Evolutionary conservation across 37 sponge, comb jelly and placozoan genomes (phyloP), one percentile per base, ranked within the genome.

Genomic region (Hexactinellida sp.): DNA sequence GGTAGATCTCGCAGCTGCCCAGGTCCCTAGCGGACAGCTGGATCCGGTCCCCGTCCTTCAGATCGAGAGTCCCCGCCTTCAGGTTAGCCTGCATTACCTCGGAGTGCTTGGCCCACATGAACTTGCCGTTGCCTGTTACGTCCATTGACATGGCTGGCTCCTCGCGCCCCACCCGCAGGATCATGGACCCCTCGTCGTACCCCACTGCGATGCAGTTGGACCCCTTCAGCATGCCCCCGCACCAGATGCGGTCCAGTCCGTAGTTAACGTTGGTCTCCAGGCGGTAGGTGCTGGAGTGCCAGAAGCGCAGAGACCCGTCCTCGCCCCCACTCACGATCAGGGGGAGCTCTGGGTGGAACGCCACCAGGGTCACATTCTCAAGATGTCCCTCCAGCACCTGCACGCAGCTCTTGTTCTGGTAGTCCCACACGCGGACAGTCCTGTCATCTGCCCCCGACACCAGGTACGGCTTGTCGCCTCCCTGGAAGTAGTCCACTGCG

Each of bases 101-200:
- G 47, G 88, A 89, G 92, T 97, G 99, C 34, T 93, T 93, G 85
- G 99, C 94, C 95, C 95, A 97, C 36, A 97, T 91, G 54, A 97
- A 90, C 88, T 95, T 95, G 0, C 99, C 99, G 82, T 87, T 90
- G 89, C 84, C 95, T 36, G 55, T 37, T 7, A n/a, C 13, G 91
- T 97, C 99, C 99, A 97, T 97, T 63, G 93, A 94, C 88, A 97
- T 89, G 39, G 99, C 99, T 13, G 99, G 99, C 88, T 97, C 95
- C 85, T 97, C 99, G 16, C 99, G 82, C 24, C 99, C 99, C 39
- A 94, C 95, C 90, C 91, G 94, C 36, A 97, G 85, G 84, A 97
- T 92, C 36, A 95, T 92, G 83, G 89, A 89, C 25, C 99, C 99
- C 54, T 97, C 99, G 51, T 97, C 99, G 85, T 93, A 97, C 30